These are phyloP conservation scores for Drosophila acutilabella DNA, from an alignment of 2,888 invertebrate genomes.

Conservation along the genomic window DNA sequence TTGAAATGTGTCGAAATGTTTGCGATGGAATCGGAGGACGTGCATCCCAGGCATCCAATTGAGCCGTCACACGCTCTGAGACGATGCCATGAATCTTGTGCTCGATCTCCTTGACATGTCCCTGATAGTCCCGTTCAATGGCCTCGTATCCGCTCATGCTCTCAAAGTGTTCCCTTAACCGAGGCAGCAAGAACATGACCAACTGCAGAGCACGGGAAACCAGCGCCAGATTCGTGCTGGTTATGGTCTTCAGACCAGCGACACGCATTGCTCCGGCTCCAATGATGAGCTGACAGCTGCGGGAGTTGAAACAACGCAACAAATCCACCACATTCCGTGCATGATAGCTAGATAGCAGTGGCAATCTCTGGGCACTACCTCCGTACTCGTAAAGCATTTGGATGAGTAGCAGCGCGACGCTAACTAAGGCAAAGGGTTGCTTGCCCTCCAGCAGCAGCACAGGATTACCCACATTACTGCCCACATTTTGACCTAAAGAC, in stretches of 20 bases:
- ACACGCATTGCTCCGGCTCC: conserved; percentile 98
- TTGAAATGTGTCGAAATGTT: conserved; percentile 93
- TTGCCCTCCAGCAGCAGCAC: conserved; percentile 89
- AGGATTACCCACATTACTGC: conserved; percentile 84
- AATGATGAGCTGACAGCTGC: conserved; percentile 96
- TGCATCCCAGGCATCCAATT: conserved; percentile 95
- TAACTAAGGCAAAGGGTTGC: conserved; percentile 90
- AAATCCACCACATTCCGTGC: conserved; percentile 95
- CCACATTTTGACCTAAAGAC: conserved; percentile 29
- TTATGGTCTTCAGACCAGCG: conserved; percentile 97
- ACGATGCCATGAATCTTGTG: conserved; percentile 96
- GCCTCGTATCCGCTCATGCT: conserved; percentile 88
- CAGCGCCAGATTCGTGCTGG: conserved; percentile 96
- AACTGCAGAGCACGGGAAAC: conserved; percentile 93
- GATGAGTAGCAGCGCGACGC: conserved; percentile 93
- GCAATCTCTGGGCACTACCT: conserved; percentile 90
- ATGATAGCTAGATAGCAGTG: conserved; percentile 92
- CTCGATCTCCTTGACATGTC: conserved; percentile 96
- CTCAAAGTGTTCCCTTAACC: conserved; percentile 89
- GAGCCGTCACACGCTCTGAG: conserved; percentile 92
- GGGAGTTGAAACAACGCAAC: conserved; percentile 93
- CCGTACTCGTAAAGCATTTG: conserved; percentile 97
- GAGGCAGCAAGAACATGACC: conserved; percentile 91
- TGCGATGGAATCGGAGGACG: conserved; percentile 97
- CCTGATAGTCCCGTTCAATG: conserved; percentile 92